phyloP scores from a whole-genome alignment of 2,888 invertebrate genomes.

The Dioctria rufipes region DNA sequence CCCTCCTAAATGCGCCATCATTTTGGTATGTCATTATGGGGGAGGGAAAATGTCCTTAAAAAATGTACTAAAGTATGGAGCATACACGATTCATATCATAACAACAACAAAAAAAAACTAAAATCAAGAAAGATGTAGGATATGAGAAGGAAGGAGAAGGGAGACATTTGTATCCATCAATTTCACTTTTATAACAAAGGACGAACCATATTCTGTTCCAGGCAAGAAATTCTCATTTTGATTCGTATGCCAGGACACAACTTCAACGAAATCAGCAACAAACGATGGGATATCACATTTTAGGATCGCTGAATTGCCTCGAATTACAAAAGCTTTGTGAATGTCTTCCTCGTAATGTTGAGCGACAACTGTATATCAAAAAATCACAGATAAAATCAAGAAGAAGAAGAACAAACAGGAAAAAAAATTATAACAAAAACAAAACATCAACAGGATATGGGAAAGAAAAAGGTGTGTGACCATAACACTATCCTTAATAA shows the following conservation, averaged over 20 bases:
- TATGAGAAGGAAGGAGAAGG: neutral
- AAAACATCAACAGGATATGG: slow-evolving; percentile 25
- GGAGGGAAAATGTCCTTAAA: neutral
- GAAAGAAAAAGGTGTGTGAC: slow-evolving; percentile 29
- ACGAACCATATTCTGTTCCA: slow-evolving; percentile 71
- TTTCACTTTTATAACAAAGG: neutral
- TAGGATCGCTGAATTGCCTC: slow-evolving; percentile 89
- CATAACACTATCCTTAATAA: slow-evolving; percentile 10
- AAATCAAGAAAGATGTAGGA: neutral
- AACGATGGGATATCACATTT: slow-evolving; percentile 94
- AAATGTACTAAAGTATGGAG: neutral
- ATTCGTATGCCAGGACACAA: slow-evolving; percentile 90
- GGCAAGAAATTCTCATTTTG: slow-evolving; percentile 71
- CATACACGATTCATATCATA: neutral
- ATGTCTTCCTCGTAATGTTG: slow-evolving; percentile 93
- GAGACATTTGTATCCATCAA: neutral
- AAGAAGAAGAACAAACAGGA: slow-evolving; percentile 30
- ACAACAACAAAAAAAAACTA: slow-evolving; percentile 8
- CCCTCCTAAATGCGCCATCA: neutral
- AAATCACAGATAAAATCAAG: slow-evolving; percentile 33
- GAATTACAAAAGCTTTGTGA: slow-evolving; percentile 92
- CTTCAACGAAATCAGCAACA: slow-evolving; percentile 92
- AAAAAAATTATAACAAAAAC: too few relatives aligned
- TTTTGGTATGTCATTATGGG: neutral
- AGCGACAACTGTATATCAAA: slow-evolving; percentile 80